phyloP scores from a whole-genome alignment of 2,797 vertebrate species.

The Protonibea diacanthus region DNA sequence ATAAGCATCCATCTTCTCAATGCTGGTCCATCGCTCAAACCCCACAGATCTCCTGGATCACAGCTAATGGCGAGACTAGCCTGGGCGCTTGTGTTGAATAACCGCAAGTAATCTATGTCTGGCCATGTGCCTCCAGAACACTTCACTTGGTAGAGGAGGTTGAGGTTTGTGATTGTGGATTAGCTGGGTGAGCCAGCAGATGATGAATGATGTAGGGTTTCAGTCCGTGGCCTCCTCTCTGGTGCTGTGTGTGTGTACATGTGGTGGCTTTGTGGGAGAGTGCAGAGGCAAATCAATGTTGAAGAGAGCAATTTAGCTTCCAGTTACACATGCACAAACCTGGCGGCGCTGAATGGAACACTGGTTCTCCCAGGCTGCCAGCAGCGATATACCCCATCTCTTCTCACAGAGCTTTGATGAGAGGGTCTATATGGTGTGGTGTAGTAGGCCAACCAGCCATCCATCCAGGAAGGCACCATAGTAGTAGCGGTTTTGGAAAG shows the following conservation, averaged over 20 bases:
- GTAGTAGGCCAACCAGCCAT: constrained; percentile 54
- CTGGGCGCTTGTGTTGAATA: constrained; percentile 55
- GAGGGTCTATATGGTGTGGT: constrained; percentile 58
- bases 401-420: constrained; percentile 71
- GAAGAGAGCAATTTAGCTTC: constrained; percentile 75
- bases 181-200: constrained; percentile 68
- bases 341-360: constrained; percentile 71
- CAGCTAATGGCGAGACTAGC: constrained; percentile 57
- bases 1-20: constrained; percentile 51
- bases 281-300: constrained; percentile 72
- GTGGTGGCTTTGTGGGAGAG: constrained; percentile 72
- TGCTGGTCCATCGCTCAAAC: constrained; percentile 50
- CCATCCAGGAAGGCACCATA: constrained; percentile 68
- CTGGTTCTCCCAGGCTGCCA: constrained; percentile 61
- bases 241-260: constrained; percentile 53
- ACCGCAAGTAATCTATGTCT: constrained; percentile 64
- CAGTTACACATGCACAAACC: constrained; percentile 71
- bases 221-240: constrained; percentile 56
- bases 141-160: constrained; percentile 65
- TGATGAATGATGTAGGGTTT: constrained; percentile 82
- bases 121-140: constrained; percentile 67
- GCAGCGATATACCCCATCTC: constrained; percentile 65
- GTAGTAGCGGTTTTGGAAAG: constrained; percentile 78
- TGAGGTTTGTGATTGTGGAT: constrained; percentile 78
- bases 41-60: constrained; percentile 59